Evolutionary conservation across 2,113 vertebrate genomes (phyloP), one percentile per base, ranked within the genome.

Genomic region (Crocuta crocuta): DNA sequence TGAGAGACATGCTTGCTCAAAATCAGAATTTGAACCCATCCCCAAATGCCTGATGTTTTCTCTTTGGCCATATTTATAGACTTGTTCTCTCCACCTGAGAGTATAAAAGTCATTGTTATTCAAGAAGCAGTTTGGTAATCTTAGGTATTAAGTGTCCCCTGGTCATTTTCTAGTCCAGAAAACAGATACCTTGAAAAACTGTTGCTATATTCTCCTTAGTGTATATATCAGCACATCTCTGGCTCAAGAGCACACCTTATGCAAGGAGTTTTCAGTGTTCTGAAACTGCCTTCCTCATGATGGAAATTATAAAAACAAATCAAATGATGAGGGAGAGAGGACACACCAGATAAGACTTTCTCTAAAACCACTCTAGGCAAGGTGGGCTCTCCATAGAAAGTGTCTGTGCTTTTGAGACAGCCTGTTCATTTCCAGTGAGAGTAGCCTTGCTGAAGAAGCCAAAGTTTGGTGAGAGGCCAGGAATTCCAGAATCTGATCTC

Each of bases 391-490:
- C 39, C 61, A 33, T 7, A 33, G 82, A 84, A 65, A 19, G 39
- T 65, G 28, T 53, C 45, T 48, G n/a, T 31, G 26, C 61, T 65
- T 65, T 66, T 33, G 82, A 84, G 61, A 26, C 26, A 65, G 39
- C 33, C n/a, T 83, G 5, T 26, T 2, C 13, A 9, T 2, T 45
- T 65, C 39, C 39, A 65, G 16, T 65, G 82, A 84, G 5, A 33
- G 28, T 33, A 99, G 99, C 99, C 98, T 99, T 99, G 98, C 98
- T 99, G 99, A 99, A 99, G 99, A 99, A 99, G 98, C 99, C 99
- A 99, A 99, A 99, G 99, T 99, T 99, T 99, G 99, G 99, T 99
- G 99, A 99, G 99, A 99, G 99, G 99, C 99, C 99, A 99, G 99
- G 99, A 99, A 99, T 99, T 99, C 99, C 99, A 68, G 99, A 99